These are phyloP conservation scores for Cataglyphis altisquamis DNA, from an alignment of 2,888 invertebrate genomes.

Conservation along the genomic window DNA sequence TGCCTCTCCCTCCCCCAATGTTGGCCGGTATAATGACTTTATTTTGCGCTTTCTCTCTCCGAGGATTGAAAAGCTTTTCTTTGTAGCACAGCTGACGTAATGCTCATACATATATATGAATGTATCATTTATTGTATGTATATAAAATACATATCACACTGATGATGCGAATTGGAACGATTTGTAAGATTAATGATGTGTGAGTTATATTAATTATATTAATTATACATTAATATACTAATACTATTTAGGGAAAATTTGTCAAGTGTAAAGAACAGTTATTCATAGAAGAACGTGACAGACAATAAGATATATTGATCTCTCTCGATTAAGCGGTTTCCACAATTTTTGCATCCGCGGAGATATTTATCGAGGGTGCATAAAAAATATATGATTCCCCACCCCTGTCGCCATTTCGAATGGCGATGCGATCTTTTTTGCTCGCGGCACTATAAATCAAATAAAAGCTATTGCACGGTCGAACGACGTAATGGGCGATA, in stretches of 20 bases:
- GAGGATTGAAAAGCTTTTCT: background rate
- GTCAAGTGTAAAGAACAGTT: background rate
- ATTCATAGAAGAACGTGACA: background rate
- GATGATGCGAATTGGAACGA: background rate
- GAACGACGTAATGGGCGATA: slow-evolving; percentile 75
- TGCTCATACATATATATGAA: background rate
- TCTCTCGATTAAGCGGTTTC: slow-evolving; percentile 7
- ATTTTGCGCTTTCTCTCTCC: slow-evolving; percentile 1
- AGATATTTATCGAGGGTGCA: slow-evolving; percentile 32
- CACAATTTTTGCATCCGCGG: background rate
- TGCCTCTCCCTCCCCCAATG: slow-evolving; percentile 34
- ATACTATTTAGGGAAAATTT: background rate
- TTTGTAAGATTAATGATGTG: background rate
- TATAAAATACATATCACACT: background rate
- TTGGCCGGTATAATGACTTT: slow-evolving; percentile 22
- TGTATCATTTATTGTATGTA: background rate
- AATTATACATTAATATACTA: background rate
- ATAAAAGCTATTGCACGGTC: slow-evolving; percentile 53
- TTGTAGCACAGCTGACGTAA: background rate
- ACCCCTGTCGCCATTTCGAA: slow-evolving; percentile 28
- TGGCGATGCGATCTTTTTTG: slow-evolving; percentile 44
- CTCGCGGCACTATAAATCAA: slow-evolving; percentile 54
- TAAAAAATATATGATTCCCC: slow-evolving; percentile 44
- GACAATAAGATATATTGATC: slow-evolving; percentile 1
- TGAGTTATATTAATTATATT: background rate